Evolutionary conservation across 2,797 vertebrate species (phyloP), one percentile per base, ranked within the genome.

Genomic region (Fundulus diaphanus): DNA sequence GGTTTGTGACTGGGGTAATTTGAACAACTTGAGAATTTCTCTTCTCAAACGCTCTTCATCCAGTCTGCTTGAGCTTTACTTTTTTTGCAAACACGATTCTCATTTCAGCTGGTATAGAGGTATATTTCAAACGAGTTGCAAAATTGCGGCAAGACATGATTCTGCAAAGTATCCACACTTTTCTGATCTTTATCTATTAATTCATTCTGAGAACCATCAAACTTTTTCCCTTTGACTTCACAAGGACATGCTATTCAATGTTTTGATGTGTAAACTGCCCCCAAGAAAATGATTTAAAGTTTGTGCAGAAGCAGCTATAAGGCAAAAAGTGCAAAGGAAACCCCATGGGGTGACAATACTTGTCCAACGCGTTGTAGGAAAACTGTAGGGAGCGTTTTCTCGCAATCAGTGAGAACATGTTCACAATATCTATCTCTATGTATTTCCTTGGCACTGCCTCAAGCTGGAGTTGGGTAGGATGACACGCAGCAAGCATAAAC

Each of bases 401-500:
- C 13, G 3, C 12, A 5, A 46, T 22, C 13, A n/a, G 4, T 65
- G 24, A 31, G 13, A 27, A 24, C 66, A 22, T 37, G 18, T 37
- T 3, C 6, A 52, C 22, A 44, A 0, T 8, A 20, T 20, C 24
- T 8, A 20, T 20, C 24, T 65, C 44, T 52, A 29, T 46, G 22
- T 6, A 15, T 16, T 15, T 65, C n/a, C 2, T 18, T 52, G 27
- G 46, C n/a, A 49, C 22, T 61, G 1, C 7, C 13, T 76, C 48
- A 24, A 40, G 31, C 29, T 46, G 12, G 13, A 11, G 31, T 44
- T 13, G 7, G 15, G n/a, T 18, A 18, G 29, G 11, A n/a, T 29
- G 59, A 37, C n/a, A 44, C 68, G 61, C 56, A 70, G 72, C 5
- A 44, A 78, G 66, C 9, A 16, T 73, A 84, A 89, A 82, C 81